A percentile compares a stretch with the other conserved stretches of the same genome.
Conservation (phyloP, 1,140 invertebrate genomes). For the Eupristina koningsbergeri region DNA sequence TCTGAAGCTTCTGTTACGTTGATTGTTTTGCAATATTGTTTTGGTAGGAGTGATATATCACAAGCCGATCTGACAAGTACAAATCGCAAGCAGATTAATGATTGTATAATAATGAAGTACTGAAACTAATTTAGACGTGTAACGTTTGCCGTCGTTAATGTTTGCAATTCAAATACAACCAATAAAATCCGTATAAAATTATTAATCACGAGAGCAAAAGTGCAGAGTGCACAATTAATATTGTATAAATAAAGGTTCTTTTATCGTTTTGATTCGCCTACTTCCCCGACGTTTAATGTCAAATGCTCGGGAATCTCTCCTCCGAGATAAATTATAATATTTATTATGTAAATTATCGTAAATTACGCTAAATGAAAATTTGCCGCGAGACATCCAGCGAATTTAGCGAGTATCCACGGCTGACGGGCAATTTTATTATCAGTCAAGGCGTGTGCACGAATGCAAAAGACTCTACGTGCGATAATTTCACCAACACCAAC, state of each 20-base stretch:
- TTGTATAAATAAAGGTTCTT: background rate
- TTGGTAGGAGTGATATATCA: too few relatives aligned
- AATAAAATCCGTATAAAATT: too few relatives aligned
- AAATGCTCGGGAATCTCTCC: background rate
- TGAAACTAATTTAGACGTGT: too few relatives aligned
- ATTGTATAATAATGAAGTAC: too few relatives aligned
- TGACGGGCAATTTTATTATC: constrained; percentile 14
- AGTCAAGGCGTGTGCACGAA: background rate
- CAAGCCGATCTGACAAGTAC: too few relatives aligned
- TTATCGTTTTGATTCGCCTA: background rate
- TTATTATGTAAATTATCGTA: background rate
- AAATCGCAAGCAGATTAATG: too few relatives aligned
- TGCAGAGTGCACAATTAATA: too few relatives aligned
- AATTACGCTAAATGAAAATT: constrained; percentile 15
- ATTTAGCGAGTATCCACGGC: background rate
- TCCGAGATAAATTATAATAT: constrained; percentile 5
- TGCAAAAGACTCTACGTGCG: background rate
- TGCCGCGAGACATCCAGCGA: background rate
- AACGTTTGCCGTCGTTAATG: too few relatives aligned
- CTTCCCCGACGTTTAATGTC: background rate
- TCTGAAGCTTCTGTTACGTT: too few relatives aligned
- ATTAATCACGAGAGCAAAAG: too few relatives aligned
- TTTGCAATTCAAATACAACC: too few relatives aligned
- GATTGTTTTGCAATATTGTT: too few relatives aligned
- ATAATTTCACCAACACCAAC: constrained; percentile 8